A percentile compares a stretch with the other conserved stretches of the same genome.
phyloP scores from a whole-genome alignment of 2,797 vertebrate genomes.

The Lophura swinhoii region DNA sequence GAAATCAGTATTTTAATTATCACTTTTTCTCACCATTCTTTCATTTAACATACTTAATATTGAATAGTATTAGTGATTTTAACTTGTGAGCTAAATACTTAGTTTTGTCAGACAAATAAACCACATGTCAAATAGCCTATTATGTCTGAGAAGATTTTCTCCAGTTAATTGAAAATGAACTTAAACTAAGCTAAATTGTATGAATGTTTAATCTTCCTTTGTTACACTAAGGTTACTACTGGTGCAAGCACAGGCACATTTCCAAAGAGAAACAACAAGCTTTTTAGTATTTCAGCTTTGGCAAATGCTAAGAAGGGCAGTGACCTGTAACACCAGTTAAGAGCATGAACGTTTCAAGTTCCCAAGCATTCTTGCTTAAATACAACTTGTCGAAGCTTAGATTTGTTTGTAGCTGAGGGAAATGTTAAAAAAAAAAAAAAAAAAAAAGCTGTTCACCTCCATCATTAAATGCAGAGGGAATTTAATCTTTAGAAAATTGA shows the following conservation, averaged over 20 bases:
- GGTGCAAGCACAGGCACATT: slow-evolving; percentile 28
- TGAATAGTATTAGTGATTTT: slow-evolving; percentile 50
- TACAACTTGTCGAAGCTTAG: neutral
- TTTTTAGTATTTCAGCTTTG: slow-evolving; percentile 53
- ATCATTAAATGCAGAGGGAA: neutral
- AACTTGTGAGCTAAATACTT: slow-evolving; percentile 47
- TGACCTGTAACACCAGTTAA: slow-evolving; percentile 51
- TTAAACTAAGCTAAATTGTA: slow-evolving; percentile 77
- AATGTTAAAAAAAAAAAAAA: neutral
- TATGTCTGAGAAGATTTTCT: slow-evolving; percentile 72
- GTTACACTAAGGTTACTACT: slow-evolving; percentile 62
- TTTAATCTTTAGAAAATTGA: slow-evolving; percentile 44
- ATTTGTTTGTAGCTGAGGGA: neutral
- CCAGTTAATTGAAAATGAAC: slow-evolving; percentile 78
- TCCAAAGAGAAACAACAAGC: slow-evolving; percentile 68
- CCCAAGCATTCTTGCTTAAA: neutral
- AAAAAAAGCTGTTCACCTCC: slow-evolving; percentile 17
- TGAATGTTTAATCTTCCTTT: slow-evolving; percentile 75
- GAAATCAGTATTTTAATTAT: slow-evolving; percentile 27
- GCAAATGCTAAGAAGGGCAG: slow-evolving; percentile 45
- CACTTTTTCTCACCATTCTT: slow-evolving; percentile 12
- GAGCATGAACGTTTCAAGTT: slow-evolving; percentile 31
- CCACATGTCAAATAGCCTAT: slow-evolving; percentile 67
- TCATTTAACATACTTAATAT: slow-evolving; percentile 55
- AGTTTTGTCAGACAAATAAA: slow-evolving; percentile 68